phyloP scores from a whole-genome alignment of 2,888 invertebrate genomes.

The Scotopteryx bipunctaria region DNA sequence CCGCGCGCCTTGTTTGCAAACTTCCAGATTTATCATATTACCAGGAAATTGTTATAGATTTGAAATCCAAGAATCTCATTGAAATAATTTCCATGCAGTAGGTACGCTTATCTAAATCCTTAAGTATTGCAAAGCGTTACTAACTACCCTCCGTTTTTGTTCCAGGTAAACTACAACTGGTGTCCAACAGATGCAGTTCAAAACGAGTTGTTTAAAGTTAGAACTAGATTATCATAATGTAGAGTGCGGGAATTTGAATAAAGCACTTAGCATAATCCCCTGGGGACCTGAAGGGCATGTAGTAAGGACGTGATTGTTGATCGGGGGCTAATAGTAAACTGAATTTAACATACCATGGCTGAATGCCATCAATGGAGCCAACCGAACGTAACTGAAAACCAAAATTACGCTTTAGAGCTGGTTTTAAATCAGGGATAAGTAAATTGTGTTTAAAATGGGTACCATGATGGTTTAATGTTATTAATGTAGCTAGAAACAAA shows the following conservation, averaged over 20 bases:
- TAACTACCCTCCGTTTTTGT: constrained; percentile 30
- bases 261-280: constrained; percentile 47
- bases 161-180: constrained; percentile 32
- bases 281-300: constrained; percentile 2
- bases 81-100: no score
- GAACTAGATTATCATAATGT: constrained; percentile 43
- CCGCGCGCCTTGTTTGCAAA: no score
- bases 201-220: constrained; percentile 33
- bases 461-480: no score
- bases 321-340: not conserved
- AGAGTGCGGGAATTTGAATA: constrained; percentile 46
- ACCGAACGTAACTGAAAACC: no score
- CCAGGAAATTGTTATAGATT: no score
- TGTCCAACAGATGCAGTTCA: constrained; percentile 6
- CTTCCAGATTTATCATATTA: no score
- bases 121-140: constrained; percentile 12
- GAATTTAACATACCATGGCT: not conserved
- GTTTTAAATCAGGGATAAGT: no score
- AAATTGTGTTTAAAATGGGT: no score
- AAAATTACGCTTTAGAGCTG: no score
- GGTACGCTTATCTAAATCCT: constrained; percentile 14
- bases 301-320: constrained; percentile 4
- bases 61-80: no score
- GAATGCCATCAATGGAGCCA: no score
- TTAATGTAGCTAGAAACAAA: no score